Conservation (phyloP, 1,140 invertebrate genomes). For the Probaryconus sp. region DNA sequence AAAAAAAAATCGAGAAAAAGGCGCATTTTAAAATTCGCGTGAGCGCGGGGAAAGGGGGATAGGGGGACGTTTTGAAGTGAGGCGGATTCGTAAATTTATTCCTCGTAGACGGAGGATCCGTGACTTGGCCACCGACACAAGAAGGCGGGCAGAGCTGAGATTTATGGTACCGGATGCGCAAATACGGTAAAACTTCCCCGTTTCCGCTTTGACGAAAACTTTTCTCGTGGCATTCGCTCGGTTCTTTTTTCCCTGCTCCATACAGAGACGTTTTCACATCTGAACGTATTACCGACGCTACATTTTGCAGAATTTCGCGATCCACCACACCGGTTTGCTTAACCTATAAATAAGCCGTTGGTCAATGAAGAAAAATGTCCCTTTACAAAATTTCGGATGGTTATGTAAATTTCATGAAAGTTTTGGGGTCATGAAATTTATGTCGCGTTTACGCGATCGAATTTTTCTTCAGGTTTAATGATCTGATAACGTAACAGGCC, state of each 20-base stretch:
- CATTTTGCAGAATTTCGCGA: slow-evolving; percentile 59
- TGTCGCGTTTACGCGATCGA: slow-evolving; percentile 13
- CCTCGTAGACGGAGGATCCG: slow-evolving; percentile 41
- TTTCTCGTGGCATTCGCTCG: slow-evolving; percentile 59
- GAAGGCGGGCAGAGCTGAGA: slow-evolving; percentile 59
- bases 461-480: too few relatives aligned
- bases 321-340: slow-evolving; percentile 43
- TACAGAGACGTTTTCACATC: slow-evolving; percentile 55
- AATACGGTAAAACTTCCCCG: slow-evolving; percentile 70
- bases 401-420: too few relatives aligned
- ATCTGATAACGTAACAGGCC: too few relatives aligned
- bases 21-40: slow-evolving; percentile 34
- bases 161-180: slow-evolving; percentile 68
- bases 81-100: slow-evolving; percentile 63
- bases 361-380: slow-evolving; percentile 15
- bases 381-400: slow-evolving; percentile 2
- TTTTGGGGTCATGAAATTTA: too few relatives aligned
- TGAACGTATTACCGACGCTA: slow-evolving; percentile 59
- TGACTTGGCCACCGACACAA: slow-evolving; percentile 55
- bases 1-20: slow-evolving; percentile 22
- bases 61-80: slow-evolving; percentile 27
- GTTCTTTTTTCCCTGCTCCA: slow-evolving; percentile 46
- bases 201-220: slow-evolving; percentile 67
- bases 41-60: slow-evolving; percentile 4
- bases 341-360: slow-evolving; percentile 43